Evolutionary conservation across 2,797 vertebrate species (phyloP).

Genomic region (Megaceryle alcyon): DNA sequence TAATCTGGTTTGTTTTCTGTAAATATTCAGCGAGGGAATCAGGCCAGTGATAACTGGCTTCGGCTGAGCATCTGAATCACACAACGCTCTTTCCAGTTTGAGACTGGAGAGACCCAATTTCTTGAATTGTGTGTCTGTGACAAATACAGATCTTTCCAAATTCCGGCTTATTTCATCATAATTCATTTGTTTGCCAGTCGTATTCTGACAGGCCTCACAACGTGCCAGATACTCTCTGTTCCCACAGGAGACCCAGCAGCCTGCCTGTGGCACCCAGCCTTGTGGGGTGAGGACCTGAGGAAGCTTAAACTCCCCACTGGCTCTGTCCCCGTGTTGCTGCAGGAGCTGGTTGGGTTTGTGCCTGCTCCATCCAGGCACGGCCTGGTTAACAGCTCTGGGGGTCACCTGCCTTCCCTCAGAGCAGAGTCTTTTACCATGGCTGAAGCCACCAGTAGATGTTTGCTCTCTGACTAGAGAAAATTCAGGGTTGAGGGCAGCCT

Average conservation of each 20-base stretch:
- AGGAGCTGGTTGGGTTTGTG: neutral
- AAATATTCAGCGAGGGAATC: neutral
- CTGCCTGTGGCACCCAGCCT: neutral
- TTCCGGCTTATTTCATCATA: neutral
- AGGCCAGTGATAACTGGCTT: neutral
- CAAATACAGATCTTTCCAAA: neutral
- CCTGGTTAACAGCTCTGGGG: neutral
- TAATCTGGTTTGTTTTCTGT: conserved; percentile 30
- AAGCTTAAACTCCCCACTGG: neutral
- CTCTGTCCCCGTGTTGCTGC: fast-evolving
- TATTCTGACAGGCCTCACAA: neutral
- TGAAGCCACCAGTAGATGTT: neutral
- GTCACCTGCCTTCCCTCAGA: neutral
- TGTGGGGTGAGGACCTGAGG: fast-evolving
- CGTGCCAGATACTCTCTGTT: neutral
- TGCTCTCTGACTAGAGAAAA: neutral
- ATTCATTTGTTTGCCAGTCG: neutral
- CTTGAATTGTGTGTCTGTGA: neutral
- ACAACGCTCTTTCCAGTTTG: neutral
- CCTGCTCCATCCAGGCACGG: neutral
- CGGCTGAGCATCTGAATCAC: neutral
- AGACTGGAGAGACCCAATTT: neutral
- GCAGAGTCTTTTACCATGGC: neutral
- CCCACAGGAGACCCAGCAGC: neutral
- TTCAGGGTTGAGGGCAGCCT: neutral